phyloP scores from a whole-genome alignment of 2,888 invertebrate species.

The Lamellibrachia satsuma region DNA sequence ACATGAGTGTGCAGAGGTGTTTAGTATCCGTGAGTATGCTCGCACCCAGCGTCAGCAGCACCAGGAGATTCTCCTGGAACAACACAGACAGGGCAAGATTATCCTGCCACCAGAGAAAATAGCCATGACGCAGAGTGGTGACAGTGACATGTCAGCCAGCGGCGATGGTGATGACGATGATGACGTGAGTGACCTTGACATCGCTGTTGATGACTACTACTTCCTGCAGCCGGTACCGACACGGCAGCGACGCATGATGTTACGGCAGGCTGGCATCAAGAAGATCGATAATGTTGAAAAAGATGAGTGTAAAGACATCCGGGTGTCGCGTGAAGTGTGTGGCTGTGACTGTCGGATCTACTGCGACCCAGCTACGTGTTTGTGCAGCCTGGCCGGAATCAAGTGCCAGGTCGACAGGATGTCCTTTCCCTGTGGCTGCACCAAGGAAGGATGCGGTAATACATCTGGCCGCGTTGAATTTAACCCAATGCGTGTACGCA shows the following conservation, averaged over 20 bases:
- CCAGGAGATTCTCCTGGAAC: constrained; percentile 79
- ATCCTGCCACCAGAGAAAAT: constrained; percentile 45
- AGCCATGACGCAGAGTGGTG: constrained; percentile 21
- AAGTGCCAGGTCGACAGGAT: constrained; percentile 97
- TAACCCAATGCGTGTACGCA: constrained; percentile 92
- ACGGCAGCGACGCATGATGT: constrained; percentile 81
- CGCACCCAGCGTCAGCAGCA: constrained; percentile 87
- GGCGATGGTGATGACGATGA: not conserved
- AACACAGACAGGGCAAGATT: constrained; percentile 70
- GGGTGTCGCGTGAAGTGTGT: constrained; percentile 82
- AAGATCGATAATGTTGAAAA: constrained; percentile 94
- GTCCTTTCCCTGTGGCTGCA: constrained; percentile 96
- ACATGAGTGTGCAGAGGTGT: constrained; percentile 77
- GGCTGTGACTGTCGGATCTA: constrained; percentile 67
- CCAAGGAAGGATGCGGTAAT: constrained; percentile 92
- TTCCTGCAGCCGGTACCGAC: constrained; percentile 84
- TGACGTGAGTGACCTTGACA: constrained; percentile 32
- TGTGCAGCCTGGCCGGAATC: constrained; percentile 92
- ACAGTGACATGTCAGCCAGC: not conserved
- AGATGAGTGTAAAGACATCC: constrained; percentile 90
- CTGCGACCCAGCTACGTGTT: constrained; percentile 95
- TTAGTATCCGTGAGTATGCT: constrained; percentile 87
- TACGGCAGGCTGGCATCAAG: constrained; percentile 90
- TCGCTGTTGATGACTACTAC: constrained; percentile 61
- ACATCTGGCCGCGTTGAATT: constrained; percentile 93